These are phyloP conservation scores for Stratiolaelaps scimitus DNA, from an alignment of 1,140 invertebrate genomes.

Conservation along the genomic window DNA sequence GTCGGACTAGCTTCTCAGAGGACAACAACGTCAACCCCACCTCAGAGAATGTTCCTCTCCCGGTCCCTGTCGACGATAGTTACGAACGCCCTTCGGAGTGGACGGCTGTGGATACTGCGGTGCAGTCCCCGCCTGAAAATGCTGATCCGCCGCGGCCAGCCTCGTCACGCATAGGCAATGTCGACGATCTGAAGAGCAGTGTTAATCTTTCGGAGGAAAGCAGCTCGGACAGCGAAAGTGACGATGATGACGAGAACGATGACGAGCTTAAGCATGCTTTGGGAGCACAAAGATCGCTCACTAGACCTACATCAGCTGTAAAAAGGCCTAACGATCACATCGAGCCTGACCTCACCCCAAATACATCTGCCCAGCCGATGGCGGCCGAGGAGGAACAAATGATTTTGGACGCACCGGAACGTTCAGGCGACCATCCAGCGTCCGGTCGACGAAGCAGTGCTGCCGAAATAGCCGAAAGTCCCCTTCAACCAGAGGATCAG, in stretches of 20 bases:
- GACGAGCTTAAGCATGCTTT: background rate
- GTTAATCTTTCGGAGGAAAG: slow-evolving; percentile 19
- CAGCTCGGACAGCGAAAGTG: background rate
- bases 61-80: background rate
- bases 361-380: background rate
- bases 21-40: background rate
- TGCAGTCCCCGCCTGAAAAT: background rate
- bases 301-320: background rate
- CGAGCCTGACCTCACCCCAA: background rate
- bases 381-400: background rate
- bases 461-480: background rate
- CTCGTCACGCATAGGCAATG: background rate
- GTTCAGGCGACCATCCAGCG: background rate
- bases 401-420: background rate
- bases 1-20: background rate
- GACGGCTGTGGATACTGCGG: background rate
- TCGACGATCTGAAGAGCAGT: background rate
- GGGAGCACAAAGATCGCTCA: background rate
- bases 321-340: background rate
- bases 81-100: background rate
- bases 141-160: too few species aligned
- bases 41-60: background rate
- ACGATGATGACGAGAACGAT: slow-evolving; percentile 3
- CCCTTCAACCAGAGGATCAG: background rate
- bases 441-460: background rate